Percentiles rank a stretch among this genome's conserved stretches.
phyloP scores from a whole-genome alignment of 2,888 invertebrate species.

The Agrochola lota region DNA sequence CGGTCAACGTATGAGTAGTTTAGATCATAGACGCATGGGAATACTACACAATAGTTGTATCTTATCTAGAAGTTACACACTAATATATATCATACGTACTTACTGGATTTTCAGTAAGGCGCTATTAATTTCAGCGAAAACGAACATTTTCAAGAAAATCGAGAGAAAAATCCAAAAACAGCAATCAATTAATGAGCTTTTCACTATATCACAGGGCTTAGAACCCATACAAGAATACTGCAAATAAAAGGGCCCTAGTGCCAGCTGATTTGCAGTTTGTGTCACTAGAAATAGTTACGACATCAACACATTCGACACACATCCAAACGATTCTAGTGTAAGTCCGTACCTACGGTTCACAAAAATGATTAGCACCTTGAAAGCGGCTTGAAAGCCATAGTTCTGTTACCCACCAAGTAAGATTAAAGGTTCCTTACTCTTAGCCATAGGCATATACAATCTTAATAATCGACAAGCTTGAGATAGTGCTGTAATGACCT shows the following conservation, averaged over 20 bases:
- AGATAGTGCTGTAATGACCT: background rate
- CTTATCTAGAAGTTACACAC: background rate
- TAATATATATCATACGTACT: background rate
- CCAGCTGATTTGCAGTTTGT: background rate
- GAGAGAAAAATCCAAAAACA: background rate
- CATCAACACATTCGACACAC: background rate
- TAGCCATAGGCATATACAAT: background rate
- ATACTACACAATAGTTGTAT: background rate
- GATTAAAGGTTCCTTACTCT: background rate
- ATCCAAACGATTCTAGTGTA: background rate
- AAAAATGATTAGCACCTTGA: background rate
- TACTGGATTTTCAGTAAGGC: background rate
- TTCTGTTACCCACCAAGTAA: background rate
- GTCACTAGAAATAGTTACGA: background rate
- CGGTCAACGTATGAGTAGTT: background rate
- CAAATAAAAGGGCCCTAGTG: background rate
- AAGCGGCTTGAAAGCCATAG: background rate
- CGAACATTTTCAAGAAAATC: background rate
- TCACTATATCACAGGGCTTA: background rate
- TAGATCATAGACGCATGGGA: background rate
- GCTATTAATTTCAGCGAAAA: background rate
- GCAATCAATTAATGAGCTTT: background rate
- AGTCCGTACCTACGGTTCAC: background rate
- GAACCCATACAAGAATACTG: background rate
- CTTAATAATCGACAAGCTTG: background rate